Evolutionary conservation across 2,888 invertebrate genomes (phyloP).

Genomic region (Pristionchus exspectatus): DNA sequence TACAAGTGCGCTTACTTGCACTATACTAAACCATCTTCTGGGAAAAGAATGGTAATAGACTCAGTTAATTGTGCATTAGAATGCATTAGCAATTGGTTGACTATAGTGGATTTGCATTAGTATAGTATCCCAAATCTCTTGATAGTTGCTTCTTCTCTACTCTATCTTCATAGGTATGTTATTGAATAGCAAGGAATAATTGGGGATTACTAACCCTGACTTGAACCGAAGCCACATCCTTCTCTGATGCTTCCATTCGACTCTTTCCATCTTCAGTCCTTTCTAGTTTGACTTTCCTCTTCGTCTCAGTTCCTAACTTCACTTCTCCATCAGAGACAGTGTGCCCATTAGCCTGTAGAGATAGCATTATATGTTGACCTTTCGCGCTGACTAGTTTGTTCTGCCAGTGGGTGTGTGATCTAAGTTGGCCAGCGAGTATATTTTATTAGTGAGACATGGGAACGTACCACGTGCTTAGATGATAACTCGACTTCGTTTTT

Average conservation of each 20-base stretch:
- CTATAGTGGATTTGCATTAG: neutral
- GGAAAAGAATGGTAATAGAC: too few relatives aligned
- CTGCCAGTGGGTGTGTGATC: too few relatives aligned
- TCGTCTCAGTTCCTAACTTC: conserved; percentile 17
- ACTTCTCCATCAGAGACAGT: conserved; percentile 43
- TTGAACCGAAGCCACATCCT: neutral
- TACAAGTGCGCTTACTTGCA: neutral
- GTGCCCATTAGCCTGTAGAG: neutral
- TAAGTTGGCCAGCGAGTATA: neutral
- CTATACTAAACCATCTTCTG: neutral
- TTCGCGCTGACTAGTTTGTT: too few relatives aligned
- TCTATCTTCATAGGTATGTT: too few relatives aligned
- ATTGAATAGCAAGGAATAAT: too few relatives aligned
- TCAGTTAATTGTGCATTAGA: neutral
- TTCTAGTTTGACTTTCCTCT: conserved; percentile 4
- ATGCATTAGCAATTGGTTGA: neutral
- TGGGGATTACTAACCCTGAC: neutral
- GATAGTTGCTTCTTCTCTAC: neutral
- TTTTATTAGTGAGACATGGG: neutral
- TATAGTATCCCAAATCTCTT: neutral
- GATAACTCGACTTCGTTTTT: conserved; percentile 15
- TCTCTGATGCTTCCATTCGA: neutral
- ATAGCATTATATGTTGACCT: too few relatives aligned
- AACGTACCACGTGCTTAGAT: neutral
- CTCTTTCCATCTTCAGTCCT: neutral